These are phyloP conservation scores for Numida meleagris DNA, from an alignment of 2,113 vertebrate genomes.

Conservation along the genomic window DNA sequence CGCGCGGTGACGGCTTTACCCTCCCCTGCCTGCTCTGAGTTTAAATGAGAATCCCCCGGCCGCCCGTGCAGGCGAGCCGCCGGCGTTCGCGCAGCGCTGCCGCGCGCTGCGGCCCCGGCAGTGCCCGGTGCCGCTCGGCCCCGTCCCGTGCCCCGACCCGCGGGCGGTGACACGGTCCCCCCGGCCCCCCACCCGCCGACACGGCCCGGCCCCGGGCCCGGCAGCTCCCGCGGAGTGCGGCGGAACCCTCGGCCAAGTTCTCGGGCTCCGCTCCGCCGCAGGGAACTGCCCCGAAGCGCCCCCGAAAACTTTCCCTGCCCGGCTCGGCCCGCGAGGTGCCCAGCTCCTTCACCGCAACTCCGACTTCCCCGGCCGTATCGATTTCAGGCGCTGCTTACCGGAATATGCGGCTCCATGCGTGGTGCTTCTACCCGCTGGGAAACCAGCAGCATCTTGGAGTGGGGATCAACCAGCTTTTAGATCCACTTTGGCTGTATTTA, in stretches of 20 bases:
- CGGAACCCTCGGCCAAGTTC: background rate
- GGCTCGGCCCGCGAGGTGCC: background rate
- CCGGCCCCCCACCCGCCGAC: too few species aligned
- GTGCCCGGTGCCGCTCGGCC: too few species aligned
- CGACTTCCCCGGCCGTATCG: background rate
- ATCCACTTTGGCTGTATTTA: slow-evolving; percentile 80
- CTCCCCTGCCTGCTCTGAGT: too few species aligned
- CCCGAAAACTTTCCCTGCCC: background rate
- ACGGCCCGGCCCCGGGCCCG: too few species aligned
- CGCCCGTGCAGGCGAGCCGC: background rate
- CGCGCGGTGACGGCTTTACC: too few species aligned
- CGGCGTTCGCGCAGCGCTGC: too few species aligned
- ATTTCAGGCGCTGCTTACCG: slow-evolving; percentile 71
- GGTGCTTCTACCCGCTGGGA: slow-evolving; percentile 84
- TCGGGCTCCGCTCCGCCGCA: background rate
- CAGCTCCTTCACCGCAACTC: background rate
- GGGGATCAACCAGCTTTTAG: slow-evolving; percentile 76
- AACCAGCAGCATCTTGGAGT: slow-evolving; percentile 83
- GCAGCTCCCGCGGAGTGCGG: background rate
- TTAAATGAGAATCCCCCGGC: too few species aligned
- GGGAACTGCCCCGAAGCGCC: background rate
- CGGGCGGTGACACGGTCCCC: too few species aligned
- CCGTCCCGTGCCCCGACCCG: too few species aligned
- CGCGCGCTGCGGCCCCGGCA: too few species aligned
- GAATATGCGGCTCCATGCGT: slow-evolving; percentile 83